Evolutionary conservation across 2,797 vertebrate species (phyloP).

Genomic region (Odontamblyopus lacepedii): DNA sequence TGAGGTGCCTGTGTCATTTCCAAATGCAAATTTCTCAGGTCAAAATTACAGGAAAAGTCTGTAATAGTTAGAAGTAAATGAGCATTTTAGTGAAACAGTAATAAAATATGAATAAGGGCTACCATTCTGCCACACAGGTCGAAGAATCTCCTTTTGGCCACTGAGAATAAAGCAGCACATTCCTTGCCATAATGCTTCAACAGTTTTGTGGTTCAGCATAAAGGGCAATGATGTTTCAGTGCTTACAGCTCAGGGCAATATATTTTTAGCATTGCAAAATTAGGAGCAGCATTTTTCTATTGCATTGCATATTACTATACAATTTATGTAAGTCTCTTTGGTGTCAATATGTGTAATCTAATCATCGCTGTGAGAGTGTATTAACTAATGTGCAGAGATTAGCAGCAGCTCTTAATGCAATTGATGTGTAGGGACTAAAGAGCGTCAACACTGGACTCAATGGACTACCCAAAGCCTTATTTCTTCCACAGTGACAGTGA

Average conservation of each 20-base stretch:
- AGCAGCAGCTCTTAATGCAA: slow-evolving; percentile 54
- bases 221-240: neutral
- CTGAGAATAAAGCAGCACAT: neutral
- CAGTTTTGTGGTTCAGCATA: neutral
- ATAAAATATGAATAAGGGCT: too few species aligned
- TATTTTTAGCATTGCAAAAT: neutral
- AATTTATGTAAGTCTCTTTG: neutral
- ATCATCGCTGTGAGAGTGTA: slow-evolving; percentile 63
- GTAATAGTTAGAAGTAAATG: neutral
- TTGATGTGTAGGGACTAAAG: slow-evolving; percentile 56
- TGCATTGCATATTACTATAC: neutral
- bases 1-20: neutral
- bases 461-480: slow-evolving; percentile 70
- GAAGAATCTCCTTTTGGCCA: neutral
- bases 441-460: slow-evolving; percentile 74
- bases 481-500: slow-evolving; percentile 74
- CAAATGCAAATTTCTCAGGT: neutral
- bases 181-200: neutral
- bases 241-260: neutral
- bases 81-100: neutral
- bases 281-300: neutral
- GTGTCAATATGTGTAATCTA: slow-evolving; percentile 57
- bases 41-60: neutral
- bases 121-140: neutral
- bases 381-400: slow-evolving; percentile 69